Evolutionary conservation across 2,888 invertebrate species (phyloP), one percentile per base, ranked within the genome.

Genomic region (Beris morrisii): DNA sequence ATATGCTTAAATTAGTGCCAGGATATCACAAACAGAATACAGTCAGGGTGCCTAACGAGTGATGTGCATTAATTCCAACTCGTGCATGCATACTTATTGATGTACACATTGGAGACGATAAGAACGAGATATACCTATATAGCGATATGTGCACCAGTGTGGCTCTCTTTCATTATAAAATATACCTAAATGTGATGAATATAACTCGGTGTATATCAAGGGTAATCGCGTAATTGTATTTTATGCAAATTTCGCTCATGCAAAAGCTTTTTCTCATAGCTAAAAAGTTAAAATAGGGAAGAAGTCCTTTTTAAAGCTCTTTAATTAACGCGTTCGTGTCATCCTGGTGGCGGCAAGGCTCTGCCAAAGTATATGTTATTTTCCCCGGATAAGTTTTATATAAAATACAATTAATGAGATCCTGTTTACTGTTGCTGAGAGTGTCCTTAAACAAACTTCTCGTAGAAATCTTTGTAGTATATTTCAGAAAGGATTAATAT

Each of bases 1-100:
- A 68, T 68, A 65, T 68, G 65, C 68, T 68, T 68, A 68, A 68
- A 68, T 68, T 68, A 68, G 68, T 68, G 65, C 65, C 65, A 68
- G 65, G 63, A 68, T 68, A 68, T 68, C 63, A 65, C 61, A 65
- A 57, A 56, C 63, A 65, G 52, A 57, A 61, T 63, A 65, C 56
- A 65, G 50, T 38, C 61, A 61, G 61, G 52, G 50, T 52, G 59
- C 65, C 68, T 65, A 63, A 63, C 65, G 65, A 68, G 65, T 68
- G 68, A 68, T 65, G 68, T 68, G 63, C 68, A 68, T 68, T 68
- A 68, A 65, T 65, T 68, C 56, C 32, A 45, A 61, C 61, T 63
- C 68, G 57, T 63, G 65, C 63, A 56, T 61, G 65, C 59, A 65
- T 56, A 57, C 59, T 65, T 61, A 64, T 67, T 65, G 65, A 59